Conservation (phyloP, 2,797 vertebrate genomes). For the Etheostoma perlongum region DNA sequence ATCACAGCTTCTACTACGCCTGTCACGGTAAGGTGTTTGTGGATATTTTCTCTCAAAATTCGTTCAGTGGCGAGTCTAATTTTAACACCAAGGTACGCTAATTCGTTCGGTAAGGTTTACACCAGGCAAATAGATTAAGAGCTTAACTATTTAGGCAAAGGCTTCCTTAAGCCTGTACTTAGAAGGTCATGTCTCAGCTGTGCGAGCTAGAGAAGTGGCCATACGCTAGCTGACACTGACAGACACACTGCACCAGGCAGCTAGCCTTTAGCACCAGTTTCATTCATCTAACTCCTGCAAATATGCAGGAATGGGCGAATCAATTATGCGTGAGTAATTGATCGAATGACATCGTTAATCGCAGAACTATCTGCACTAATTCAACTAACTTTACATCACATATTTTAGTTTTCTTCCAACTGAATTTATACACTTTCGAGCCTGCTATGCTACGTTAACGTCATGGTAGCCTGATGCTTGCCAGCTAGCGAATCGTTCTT, state of each 20-base stretch:
- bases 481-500: constrained; percentile 33
- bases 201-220: constrained; percentile 53
- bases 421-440: constrained; percentile 9
- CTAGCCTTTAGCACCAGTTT: constrained; percentile 66
- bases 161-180: constrained; percentile 73
- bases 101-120: constrained; percentile 63
- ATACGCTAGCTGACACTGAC: constrained; percentile 72
- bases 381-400: neutral
- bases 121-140: constrained; percentile 80
- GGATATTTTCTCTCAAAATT: constrained; percentile 54
- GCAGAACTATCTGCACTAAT: neutral
- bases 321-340: constrained; percentile 86
- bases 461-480: constrained; percentile 56
- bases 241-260: constrained; percentile 44
- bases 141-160: constrained; percentile 78
- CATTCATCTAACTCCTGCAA: constrained; percentile 68
- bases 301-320: constrained; percentile 88
- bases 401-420: neutral
- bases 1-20: constrained; percentile 58
- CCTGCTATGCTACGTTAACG: constrained; percentile 48
- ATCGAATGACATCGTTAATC: neutral
- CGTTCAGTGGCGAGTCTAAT: constrained; percentile 39
- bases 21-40: constrained; percentile 75
- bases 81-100: constrained; percentile 70
- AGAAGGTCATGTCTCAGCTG: constrained; percentile 83